Conservation (phyloP, 2,888 invertebrate species). For the Gibbula magus region DNA sequence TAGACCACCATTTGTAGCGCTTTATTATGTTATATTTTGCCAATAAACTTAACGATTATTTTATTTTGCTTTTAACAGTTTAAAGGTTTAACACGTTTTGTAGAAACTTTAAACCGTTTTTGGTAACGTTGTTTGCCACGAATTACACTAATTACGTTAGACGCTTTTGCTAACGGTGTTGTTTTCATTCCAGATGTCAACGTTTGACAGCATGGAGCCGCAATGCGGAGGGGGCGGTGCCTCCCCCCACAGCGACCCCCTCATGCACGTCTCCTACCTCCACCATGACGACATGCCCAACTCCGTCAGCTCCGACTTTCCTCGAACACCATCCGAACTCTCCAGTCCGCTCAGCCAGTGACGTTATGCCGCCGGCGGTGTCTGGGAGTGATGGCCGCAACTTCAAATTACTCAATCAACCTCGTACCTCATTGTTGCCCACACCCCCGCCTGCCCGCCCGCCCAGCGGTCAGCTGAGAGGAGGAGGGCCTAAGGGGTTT, state of each 20-base stretch:
- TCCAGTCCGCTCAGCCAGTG: conserved; percentile 69
- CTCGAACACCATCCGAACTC: conserved; percentile 65
- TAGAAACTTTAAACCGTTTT: no score
- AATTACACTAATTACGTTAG: no score
- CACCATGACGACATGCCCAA: conserved; percentile 52
- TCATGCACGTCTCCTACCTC: conserved; percentile 28
- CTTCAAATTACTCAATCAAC: conserved; percentile 12
- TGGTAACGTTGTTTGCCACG: no score
- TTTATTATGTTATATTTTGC: no score
- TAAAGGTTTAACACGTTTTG: no score
- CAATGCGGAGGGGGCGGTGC: conserved; percentile 48
- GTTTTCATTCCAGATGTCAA: conserved; percentile 60
- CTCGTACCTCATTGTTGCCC: conserved; percentile 14
- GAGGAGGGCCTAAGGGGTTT: no score
- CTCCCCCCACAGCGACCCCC: conserved; percentile 40
- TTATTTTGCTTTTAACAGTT: no score
- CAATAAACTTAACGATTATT: no score
- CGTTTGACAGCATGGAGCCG: conserved; percentile 66
- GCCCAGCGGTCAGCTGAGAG: no score
- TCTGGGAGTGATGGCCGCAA: neutral
- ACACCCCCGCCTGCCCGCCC: no score
- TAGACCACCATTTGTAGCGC: neutral
- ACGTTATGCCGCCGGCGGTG: conserved; percentile 27
- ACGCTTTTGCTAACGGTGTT: neutral
- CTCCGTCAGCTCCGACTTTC: conserved; percentile 65